Conservation (phyloP, 37 sponge, comb jelly and placozoan species). For the Geodia barretti region DNA sequence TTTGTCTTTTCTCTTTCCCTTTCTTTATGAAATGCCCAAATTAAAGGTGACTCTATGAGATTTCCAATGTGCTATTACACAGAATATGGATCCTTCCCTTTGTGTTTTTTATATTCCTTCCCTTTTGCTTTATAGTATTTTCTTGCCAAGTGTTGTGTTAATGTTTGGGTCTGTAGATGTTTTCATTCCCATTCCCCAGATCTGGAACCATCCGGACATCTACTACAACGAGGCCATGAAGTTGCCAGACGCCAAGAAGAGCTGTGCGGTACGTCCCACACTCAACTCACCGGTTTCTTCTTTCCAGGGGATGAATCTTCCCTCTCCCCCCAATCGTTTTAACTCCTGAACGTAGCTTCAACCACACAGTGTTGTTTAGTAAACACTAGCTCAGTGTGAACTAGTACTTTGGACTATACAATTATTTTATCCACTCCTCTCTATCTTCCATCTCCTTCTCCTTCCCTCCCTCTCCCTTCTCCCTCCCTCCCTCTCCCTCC, state of each 20-base stretch:
- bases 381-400: background rate
- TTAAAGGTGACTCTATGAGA: too few relatives aligned
- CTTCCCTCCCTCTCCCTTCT: background rate
- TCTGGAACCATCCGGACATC: conserved; percentile 99
- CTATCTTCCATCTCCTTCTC: too few relatives aligned
- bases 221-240: conserved; percentile 58
- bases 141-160: background rate
- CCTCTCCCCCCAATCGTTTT: background rate
- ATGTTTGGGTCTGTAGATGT: background rate
- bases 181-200: conserved; percentile 46
- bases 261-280: conserved; percentile 19
- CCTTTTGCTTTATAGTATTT: background rate
- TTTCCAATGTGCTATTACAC: too few relatives aligned
- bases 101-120: too few relatives aligned
- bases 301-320: background rate
- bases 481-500: background rate
- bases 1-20: too few relatives aligned
- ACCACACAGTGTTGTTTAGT: background rate
- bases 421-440: background rate
- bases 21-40: too few relatives aligned
- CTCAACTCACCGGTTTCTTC: background rate
- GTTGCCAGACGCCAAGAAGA: conserved; percentile 10
- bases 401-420: background rate
- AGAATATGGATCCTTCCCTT: too few relatives aligned
- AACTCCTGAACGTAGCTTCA: background rate